Base-by-base conservation (phyloP, 2,888 invertebrate species). In the Aphrophora alni region DNA sequence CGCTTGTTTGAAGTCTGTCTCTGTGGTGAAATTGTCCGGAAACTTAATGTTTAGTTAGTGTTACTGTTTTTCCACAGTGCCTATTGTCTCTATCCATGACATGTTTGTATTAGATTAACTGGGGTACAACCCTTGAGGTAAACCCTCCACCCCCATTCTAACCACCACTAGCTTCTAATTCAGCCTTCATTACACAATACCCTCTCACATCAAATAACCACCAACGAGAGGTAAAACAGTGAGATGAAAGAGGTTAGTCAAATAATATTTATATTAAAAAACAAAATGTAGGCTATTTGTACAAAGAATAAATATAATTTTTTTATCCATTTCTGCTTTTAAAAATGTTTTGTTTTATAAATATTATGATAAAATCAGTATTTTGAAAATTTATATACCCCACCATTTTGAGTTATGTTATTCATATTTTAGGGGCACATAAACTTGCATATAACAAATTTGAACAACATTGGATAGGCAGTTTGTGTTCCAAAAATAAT, bases 21-120 rank as follows among this genome's bases (percentile, higher is more conserved):
- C 59, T 59, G 59, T 10, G 59, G 59, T 59, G 59, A 59, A 59
- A 59, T 59, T 59, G 59, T 59, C 59, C 21, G 59, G 59, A 59
- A 59, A 59, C 59, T 59, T 59, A 21, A n/a, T 59, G 59, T 59
- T 59, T 59, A 59, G 59, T 59, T 59, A 21, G 59, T 59, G 59
- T 21, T n/a, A n/a, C 59, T 59, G 59, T 59, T 59, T 59, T 59
- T 59, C 59, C 59, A 21, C 59, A 4, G 44, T 21, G 59, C 21
- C 59, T 59, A 59, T 59, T 59, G 59, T 59, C 59, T 44, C 59
- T 59, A 59, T 21, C 12, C 59, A 59, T 59, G 59, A 59, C 59
- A 59, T 59, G 59, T n/a, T 59, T 59, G 59, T 59, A 59, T 59
- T 59, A 59, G 59, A 59, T 59, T 59, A 59, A 59, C 59, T 59